Evolutionary conservation across 2,888 invertebrate genomes (phyloP).

Genomic region (Leucophenga maculata): DNA sequence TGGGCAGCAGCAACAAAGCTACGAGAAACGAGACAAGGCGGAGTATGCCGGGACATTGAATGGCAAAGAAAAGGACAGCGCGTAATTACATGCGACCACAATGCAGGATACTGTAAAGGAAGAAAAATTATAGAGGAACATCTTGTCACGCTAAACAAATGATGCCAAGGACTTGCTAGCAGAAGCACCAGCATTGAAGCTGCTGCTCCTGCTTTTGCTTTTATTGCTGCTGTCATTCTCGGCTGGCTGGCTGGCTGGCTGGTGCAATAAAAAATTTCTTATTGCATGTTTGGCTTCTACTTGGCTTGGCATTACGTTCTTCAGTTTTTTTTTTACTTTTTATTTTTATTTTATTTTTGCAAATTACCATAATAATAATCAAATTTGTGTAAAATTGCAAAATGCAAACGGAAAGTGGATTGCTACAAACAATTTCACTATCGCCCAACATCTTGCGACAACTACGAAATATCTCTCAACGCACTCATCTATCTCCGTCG

Average conservation of each 20-base stretch:
- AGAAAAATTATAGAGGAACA: slow-evolving; percentile 25
- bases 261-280: slow-evolving; percentile 3
- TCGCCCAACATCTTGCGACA: not conserved
- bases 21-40: not conserved
- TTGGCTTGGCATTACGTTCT: not conserved
- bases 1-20: not conserved
- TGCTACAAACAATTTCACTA: slow-evolving; percentile 23
- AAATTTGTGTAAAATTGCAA: slow-evolving; percentile 64
- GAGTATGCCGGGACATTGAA: not conserved
- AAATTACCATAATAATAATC: slow-evolving; percentile 65
- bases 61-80: slow-evolving; percentile 32
- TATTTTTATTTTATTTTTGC: slow-evolving; percentile 45
- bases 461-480: not conserved
- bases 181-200: not conserved
- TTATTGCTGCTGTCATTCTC: slow-evolving; percentile 18
- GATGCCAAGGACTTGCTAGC: slow-evolving; percentile 56
- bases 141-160: slow-evolving; percentile 47
- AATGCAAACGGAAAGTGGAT: slow-evolving; percentile 59
- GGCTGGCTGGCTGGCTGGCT: too few relatives aligned
- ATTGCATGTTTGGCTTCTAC: not conserved
- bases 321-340: slow-evolving; percentile 28
- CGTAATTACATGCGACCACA: slow-evolving; percentile 60
- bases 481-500: not conserved
- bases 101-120: slow-evolving; percentile 30
- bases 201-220: slow-evolving; percentile 3